Evolutionary conservation across 2,113 vertebrate genomes (phyloP).

Genomic region (Larimichthys crocea): DNA sequence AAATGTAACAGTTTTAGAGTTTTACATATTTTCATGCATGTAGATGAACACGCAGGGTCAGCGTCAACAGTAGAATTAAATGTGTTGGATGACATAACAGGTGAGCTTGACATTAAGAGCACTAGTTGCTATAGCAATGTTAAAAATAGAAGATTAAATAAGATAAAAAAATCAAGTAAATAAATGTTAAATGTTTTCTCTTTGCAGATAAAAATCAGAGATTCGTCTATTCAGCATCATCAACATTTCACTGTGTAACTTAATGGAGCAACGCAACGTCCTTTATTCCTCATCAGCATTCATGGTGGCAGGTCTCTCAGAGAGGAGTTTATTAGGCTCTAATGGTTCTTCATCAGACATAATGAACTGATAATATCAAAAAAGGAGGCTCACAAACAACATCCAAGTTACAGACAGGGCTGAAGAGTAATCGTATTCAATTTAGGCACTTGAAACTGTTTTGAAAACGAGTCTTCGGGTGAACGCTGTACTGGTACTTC

Average conservation of each 20-base stretch:
- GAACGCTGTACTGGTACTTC: background rate
- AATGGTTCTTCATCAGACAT: background rate
- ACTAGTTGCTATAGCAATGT: no score
- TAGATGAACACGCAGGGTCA: no score
- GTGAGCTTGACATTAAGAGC: no score
- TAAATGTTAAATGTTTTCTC: no score
- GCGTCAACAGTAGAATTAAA: no score
- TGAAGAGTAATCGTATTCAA: background rate
- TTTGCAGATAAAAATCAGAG: background rate
- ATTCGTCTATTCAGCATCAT: background rate
- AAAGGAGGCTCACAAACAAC: background rate
- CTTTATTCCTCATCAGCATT: conserved; percentile 11
- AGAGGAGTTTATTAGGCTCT: background rate
- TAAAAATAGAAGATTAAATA: no score
- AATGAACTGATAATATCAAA: background rate
- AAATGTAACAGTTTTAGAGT: no score
- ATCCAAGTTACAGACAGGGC: background rate
- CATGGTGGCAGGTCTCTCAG: background rate
- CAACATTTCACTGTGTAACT: background rate
- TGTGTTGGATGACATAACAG: no score
- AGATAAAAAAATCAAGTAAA: no score
- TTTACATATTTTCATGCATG: no score
- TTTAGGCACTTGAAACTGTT: background rate
- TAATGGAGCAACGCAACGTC: background rate
- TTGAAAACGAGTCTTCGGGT: background rate